Conservation (phyloP, 2,113 vertebrate species). For the Protomyctophum bolini region DNA sequence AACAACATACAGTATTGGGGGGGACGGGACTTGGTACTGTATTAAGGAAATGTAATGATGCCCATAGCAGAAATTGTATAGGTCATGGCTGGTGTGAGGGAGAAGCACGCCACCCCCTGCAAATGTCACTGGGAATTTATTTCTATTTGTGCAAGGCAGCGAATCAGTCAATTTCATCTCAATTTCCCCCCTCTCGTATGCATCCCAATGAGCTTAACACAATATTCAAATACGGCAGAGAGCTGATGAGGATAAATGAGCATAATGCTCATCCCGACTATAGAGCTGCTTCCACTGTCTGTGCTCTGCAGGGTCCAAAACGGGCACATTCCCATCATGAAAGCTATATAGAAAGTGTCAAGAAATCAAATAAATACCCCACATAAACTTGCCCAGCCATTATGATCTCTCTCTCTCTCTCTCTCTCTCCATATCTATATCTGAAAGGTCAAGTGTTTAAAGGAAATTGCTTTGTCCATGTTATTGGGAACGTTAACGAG, state of each 20-base stretch:
- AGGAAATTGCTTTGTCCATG: conserved; percentile 62
- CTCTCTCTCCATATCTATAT: conserved; percentile 43
- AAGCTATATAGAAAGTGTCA: not conserved
- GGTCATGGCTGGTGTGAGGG: conserved; percentile 15
- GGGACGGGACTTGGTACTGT: conserved; percentile 2
- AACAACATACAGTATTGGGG: conserved; percentile 31
- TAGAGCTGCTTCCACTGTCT: conserved; percentile 1
- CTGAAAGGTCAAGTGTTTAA: conserved; percentile 63
- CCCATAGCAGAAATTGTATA: conserved; percentile 21
- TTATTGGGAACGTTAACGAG: conserved; percentile 64
- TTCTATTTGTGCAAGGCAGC: conserved; percentile 66
- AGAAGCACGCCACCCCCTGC: conserved; percentile 37
- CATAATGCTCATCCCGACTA: conserved; percentile 28
- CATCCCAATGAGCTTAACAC: conserved; percentile 69
- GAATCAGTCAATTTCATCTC: conserved; percentile 72
- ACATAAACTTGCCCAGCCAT: too few relatives aligned
- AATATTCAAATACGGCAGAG: conserved; percentile 57
- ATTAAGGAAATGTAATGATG: conserved; percentile 15
- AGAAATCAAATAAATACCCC: too few relatives aligned
- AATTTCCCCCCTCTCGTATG: conserved; percentile 54
- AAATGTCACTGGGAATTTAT: conserved; percentile 68
- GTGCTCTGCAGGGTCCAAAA: not conserved
- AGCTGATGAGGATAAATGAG: conserved; percentile 61
- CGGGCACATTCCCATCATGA: conserved; percentile 5
- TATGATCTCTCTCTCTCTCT: too few relatives aligned